A percentile compares a stretch with the other conserved stretches of the same genome.
These are phyloP conservation scores for Brachionus calyciflorus DNA, from an alignment of 1,140 invertebrate species.

Conservation along the genomic window DNA sequence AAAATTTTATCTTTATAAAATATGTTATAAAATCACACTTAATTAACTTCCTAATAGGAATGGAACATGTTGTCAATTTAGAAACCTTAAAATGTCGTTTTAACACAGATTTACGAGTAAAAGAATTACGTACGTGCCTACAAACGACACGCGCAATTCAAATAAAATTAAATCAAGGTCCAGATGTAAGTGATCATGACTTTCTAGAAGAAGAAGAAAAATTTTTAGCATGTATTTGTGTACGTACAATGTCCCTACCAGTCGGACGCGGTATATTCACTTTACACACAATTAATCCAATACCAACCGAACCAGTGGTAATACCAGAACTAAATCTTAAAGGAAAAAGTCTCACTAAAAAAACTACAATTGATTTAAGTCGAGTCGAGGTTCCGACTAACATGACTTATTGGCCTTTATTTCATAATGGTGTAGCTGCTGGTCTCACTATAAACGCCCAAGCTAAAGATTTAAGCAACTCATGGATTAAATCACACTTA, in stretches of 20 bases:
- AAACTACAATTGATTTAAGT: slow-evolving; percentile 69
- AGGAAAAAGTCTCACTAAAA: slow-evolving; percentile 61
- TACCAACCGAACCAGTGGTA: slow-evolving; percentile 76
- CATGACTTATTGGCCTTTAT: slow-evolving; percentile 86
- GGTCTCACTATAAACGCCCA: slow-evolving; percentile 65
- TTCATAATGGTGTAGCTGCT: slow-evolving; percentile 95
- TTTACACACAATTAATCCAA: slow-evolving; percentile 73
- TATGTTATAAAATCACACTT: too few species aligned
- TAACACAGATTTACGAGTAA: slow-evolving; percentile 71
- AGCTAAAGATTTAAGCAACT: slow-evolving; percentile 29
- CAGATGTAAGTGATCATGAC: slow-evolving; percentile 88
- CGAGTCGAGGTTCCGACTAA: slow-evolving; percentile 82
- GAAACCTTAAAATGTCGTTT: slow-evolving; percentile 68
- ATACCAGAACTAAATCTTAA: slow-evolving; percentile 79
- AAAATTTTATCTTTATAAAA: too few species aligned
- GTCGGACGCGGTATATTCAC: slow-evolving; percentile 88
- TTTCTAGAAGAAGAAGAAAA: slow-evolving; percentile 94
- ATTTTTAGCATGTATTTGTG: slow-evolving; percentile 79
- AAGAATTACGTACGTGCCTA: slow-evolving; percentile 78
- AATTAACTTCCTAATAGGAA: too few species aligned
- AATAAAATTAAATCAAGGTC: slow-evolving; percentile 78
- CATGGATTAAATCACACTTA: slow-evolving; percentile 69
- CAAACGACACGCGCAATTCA: slow-evolving; percentile 82
- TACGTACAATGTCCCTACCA: slow-evolving; percentile 86
- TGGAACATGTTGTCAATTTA: slow-evolving; percentile 40